Base-by-base conservation (phyloP, 2,797 vertebrate species). In the Harpagifer antarcticus region DNA sequence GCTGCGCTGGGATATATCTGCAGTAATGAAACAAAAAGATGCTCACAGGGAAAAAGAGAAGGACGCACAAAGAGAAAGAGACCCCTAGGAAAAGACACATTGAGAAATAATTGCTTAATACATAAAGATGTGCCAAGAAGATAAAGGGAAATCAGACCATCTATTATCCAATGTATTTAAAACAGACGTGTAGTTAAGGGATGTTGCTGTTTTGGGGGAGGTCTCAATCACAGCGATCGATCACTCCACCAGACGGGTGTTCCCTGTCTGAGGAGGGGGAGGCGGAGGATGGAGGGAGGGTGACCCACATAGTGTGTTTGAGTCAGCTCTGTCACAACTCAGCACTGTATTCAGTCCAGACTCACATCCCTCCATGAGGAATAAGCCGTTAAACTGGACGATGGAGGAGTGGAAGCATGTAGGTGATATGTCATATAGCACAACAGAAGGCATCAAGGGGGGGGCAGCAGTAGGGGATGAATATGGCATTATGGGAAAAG, bases 311-410 rank as follows among this genome's bases (percentile, higher is more conserved):
- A 58, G 68, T 49, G 54, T 9, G 44, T 42, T 43, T 53, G 62
- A 88, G 59, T 85, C 71, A 63, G 47, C 31, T 75, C 59, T 61
- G 53, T 59, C 6, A 78, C 66, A 75, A 60, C n/a, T 81, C 81
- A 70, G 78, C 5, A 10, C 59, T 68, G 72, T 58, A 67, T 83
- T 82, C 59, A 66, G 45, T 57, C 45, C 75, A 48, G 50, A 68
- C 77, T 83, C 88, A 68, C 69, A 74, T 70, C 78, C 72, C 68
- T 83, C 75, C 64, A 75, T 78, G 68, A 81, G n/a, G 85, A 93
- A 93, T 95, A 92, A 95, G 88, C 90, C 83, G 72, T 89, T 91
- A n/a, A 93, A 87, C 89, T 53, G 69, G 92, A 94, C 94, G 94
- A 92, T 85, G 76, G 76, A 83, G 80, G 83, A 87, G 84, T 86